Evolutionary conservation across 2,888 invertebrate species (phyloP).

Genomic region (Cabera pusaria): DNA sequence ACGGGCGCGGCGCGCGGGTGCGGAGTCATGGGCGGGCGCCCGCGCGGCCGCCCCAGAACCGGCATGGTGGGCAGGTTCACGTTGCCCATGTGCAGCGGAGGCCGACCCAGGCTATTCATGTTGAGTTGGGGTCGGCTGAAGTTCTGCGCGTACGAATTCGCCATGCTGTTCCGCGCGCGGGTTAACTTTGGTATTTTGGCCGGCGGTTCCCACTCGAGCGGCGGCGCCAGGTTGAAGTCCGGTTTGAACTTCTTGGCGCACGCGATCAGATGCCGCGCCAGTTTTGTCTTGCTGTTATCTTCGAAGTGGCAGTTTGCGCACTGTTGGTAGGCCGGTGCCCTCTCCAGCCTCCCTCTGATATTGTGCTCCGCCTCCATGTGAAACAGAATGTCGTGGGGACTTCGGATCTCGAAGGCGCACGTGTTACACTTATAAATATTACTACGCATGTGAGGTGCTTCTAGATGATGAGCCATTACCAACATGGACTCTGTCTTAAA

Average conservation of each 20-base stretch:
- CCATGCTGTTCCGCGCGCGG: constrained; percentile 68
- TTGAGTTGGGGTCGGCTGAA: constrained; percentile 77
- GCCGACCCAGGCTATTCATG: constrained; percentile 66
- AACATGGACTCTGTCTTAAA: constrained; percentile 95
- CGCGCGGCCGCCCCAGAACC: constrained; percentile 68
- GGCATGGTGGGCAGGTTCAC: constrained; percentile 54
- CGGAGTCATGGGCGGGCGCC: constrained; percentile 67
- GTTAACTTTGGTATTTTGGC: constrained; percentile 93
- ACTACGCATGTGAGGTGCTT: constrained; percentile 96
- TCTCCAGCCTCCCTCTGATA: constrained; percentile 92
- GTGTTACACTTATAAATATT: constrained; percentile 94
- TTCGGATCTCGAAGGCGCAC: constrained; percentile 92
- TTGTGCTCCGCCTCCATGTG: constrained; percentile 98
- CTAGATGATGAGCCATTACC: constrained; percentile 94
- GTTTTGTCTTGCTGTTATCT: constrained; percentile 95
- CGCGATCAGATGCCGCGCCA: constrained; percentile 93
- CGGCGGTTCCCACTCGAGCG: constrained; percentile 96
- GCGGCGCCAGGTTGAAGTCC: constrained; percentile 93
- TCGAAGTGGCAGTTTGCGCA: constrained; percentile 98
- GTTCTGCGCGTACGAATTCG: constrained; percentile 73
- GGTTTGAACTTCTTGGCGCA: constrained; percentile 96
- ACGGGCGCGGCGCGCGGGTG: constrained; percentile 60
- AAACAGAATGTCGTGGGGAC: constrained; percentile 94
- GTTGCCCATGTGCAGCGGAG: constrained; percentile 56
- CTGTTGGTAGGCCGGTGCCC: constrained; percentile 95